phyloP scores from a whole-genome alignment of 2,113 vertebrate species.

The Oncorhynchus clarkii region DNA sequence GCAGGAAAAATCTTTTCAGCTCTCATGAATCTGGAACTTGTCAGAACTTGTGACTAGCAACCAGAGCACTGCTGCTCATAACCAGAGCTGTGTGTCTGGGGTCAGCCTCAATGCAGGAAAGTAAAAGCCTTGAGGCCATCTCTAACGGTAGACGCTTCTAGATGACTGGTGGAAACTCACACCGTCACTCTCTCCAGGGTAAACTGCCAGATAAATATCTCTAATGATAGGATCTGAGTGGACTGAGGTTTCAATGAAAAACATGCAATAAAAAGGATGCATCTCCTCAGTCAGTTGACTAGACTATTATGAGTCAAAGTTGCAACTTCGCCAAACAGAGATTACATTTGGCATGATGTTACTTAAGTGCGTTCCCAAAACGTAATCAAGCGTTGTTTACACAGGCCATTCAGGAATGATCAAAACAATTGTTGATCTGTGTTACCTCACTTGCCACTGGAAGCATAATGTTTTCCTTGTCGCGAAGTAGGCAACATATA shows the following conservation, averaged over 20 bases:
- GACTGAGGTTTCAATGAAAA: background rate
- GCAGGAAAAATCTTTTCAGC: conserved; percentile 4
- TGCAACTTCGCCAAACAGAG: background rate
- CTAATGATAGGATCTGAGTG: background rate
- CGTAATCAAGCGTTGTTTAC: background rate
- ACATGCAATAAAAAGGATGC: background rate
- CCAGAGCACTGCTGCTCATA: conserved; percentile 36
- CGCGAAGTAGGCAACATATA: background rate
- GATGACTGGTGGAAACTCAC: conserved; percentile 14
- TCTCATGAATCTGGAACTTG: conserved; percentile 41
- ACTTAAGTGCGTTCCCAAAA: background rate
- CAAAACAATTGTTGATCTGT: background rate
- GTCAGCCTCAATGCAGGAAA: conserved; percentile 15
- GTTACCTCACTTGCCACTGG: background rate
- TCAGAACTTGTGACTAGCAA: conserved; percentile 37
- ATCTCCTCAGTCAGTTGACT: no score
- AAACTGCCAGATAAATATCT: background rate
- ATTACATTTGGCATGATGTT: background rate
- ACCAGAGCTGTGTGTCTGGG: conserved; percentile 29
- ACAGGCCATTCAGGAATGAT: background rate
- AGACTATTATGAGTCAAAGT: background rate
- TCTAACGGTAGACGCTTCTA: conserved; percentile 6
- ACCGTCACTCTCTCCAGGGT: conserved; percentile 3
- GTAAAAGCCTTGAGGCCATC: conserved; percentile 15
- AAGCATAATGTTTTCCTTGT: background rate